Base-by-base conservation (phyloP, 2,888 invertebrate species). In the Ophion obscuratus region DNA sequence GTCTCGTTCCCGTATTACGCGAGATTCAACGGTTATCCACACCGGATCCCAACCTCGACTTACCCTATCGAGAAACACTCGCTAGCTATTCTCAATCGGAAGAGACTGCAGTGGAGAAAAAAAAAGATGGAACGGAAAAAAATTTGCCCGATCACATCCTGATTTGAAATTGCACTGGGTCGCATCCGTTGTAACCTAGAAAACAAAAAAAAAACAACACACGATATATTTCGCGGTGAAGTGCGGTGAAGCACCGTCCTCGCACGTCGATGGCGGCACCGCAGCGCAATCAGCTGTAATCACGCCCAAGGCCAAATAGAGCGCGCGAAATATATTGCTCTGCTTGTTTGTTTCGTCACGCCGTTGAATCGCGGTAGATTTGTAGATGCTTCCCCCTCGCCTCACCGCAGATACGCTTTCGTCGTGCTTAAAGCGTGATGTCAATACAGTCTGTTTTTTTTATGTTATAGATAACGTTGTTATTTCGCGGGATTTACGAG, bases 131-230 rank as follows among this genome's bases (percentile, higher is more conserved):
- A 53, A 53, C 27, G 67, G 14, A 80, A 75, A 78, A 83, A 70
- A 80, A 74, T 6, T 73, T 74, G 83, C 77, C 73, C 76, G 66
- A 67, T 86, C 83, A 86, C 85, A 86, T 80, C 76, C 71, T 77
- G 74, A 86, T 86, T 86, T 86, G 53, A 83, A 86, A 86, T 83
- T 77, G 67, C 80, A 86, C 80, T 83, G 73, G 73, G 73, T 53
- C 53, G 53, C 53, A 53, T 14, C 17, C 53, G 47, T 80, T 61
- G 74, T 86, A 83, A 86, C 86, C 86, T 81, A 83, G 68, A 78
- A 78, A 9, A 61, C 7, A 10, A 78, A 78, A 9, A 78, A 9
- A 61, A 20, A 24, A 24, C 61, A 24, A 24, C 27, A 47, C 47
- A 44, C 24, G 14, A 53, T 70, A 47, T 73, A 20, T 61, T 70